Base-by-base conservation (phyloP, 2,113 vertebrate species). In the Pygoscelis antarcticus region DNA sequence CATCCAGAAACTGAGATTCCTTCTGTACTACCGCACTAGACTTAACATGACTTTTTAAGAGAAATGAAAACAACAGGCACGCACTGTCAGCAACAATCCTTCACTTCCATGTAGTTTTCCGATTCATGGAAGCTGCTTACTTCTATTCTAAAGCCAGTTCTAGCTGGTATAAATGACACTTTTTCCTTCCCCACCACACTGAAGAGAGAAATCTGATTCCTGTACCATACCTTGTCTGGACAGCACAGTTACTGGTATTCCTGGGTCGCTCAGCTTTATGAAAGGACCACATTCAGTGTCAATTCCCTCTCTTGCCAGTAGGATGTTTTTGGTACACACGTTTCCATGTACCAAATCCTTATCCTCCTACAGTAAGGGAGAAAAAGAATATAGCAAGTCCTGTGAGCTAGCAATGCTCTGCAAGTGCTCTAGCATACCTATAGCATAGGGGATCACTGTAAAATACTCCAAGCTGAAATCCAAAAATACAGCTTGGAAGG, bases 261-360 rank as follows among this genome's bases (percentile, higher is more conserved):
- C 99, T 2, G 99, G 99, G 97, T 99, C 99, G 3, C 99, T 99
- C 77, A 99, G 99, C 96, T 99, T 99, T 93, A 99, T 99, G 96
- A 99, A 99, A 1, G 99, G 99, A 21, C 99, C 98, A 8, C 98
- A 99, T 49, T 99, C 99, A 0, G 84, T 91, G 30, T 97, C 98
- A 34, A 99, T 98, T 30, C 99, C 99, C 42, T 99, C 99, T 25
- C 99, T 98, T 65, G 99, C 99, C 97, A 99, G 92, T 4, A 99
- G 97, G 90, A 99, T 99, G 96, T 99, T 99, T 96, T 99, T 99
- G 11, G 99, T 99, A 86, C 99, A 99, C 75, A 99, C 99, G 2
- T 99, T 99, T 16, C 99, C 99, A 11, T 99, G 99, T 42, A 99
- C 99, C 94, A 99, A 97, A 97, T 99, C 99, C 97, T 99, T 99